These are phyloP conservation scores for Balaenoptera acutorostrata DNA, from an alignment of 2,113 vertebrate genomes.

Conservation along the genomic window DNA sequence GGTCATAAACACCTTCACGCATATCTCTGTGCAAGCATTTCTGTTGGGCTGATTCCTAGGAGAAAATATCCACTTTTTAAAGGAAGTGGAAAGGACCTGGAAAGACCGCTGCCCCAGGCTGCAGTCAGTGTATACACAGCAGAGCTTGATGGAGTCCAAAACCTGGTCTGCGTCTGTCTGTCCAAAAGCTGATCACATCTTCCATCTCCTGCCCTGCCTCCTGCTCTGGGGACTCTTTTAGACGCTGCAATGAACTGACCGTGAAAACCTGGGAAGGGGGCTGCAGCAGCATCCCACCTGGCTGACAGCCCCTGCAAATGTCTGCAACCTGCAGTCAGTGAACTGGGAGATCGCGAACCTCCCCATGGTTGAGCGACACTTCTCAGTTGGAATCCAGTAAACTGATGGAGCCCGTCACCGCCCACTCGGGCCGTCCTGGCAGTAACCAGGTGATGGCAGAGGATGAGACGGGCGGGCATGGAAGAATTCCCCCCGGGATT, in stretches of 20 bases:
- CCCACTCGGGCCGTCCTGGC: background rate
- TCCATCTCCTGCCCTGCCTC: rapidly evolving
- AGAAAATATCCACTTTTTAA: background rate
- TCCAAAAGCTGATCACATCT: background rate
- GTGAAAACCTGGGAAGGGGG: background rate
- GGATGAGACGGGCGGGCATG: rapidly evolving
- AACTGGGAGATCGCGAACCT: rapidly evolving
- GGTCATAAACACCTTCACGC: background rate
- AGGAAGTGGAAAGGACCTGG: background rate
- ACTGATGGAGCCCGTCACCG: background rate
- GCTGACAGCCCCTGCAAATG: background rate
- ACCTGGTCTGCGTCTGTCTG: background rate
- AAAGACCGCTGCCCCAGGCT: no score
- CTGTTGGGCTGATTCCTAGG: background rate
- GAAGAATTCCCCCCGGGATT: background rate
- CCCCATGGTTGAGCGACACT: rapidly evolving
- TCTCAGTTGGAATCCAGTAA: background rate
- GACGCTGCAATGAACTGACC: rapidly evolving
- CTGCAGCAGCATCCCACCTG: rapidly evolving
- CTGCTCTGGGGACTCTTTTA: background rate
- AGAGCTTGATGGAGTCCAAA: background rate
- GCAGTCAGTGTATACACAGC: rapidly evolving
- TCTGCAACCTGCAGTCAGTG: background rate
- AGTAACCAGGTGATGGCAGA: rapidly evolving
- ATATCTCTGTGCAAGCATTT: background rate